Base-by-base conservation (phyloP, 1,140 invertebrate species). In the Sarcophaga bullata region DNA sequence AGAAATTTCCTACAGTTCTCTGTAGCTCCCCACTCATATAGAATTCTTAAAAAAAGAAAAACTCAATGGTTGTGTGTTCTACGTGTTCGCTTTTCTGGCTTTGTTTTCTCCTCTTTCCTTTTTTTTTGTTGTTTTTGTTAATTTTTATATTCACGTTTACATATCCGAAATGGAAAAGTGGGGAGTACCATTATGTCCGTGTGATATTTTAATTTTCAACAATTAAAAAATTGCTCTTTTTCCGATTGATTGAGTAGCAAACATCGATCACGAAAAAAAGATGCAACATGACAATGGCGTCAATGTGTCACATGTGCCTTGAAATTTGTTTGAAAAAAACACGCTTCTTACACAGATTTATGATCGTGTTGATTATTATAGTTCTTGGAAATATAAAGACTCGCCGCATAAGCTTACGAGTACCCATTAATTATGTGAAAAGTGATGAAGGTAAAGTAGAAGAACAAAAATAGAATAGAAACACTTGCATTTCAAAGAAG, bases 131-230 rank as follows among this genome's bases (percentile, higher is more conserved):
- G 1, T 37, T 37, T 37, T 37, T 37, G 1, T 1, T 37, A 37
- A 37, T 37, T 37, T 37, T 37, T 37, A 37, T 37, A 37, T 37
- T 37, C 25, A 37, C 25, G n/a, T 37, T 37, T 37, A 37, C 25
- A 37, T 19, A 68, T 0, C 62, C 19, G 7, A 68, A 68, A 68
- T 37, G 25, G 25, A 25, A 78, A 19, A 6, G 9, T 78, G 75
- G 75, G 75, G n/a, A 19, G 75, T 48, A 78, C 75, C 48, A 78
- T 78, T 78, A 78, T 78, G 75, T 78, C 75, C 52, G 50, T 78
- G 75, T 78, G 75, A 78, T 78, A 50, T 78, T 78, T 78, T 78
- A 78, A 78, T 78, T 78, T 78, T 52, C n/a, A 78, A 52, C 75
- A 78, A 78, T 78, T 78, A 50, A 78, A 78, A 78, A 78, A 78